A percentile compares a stretch with the other conserved stretches of the same genome.
Evolutionary conservation across 2,888 invertebrate species (phyloP).

Genomic region (Chymomyza caudatula): DNA sequence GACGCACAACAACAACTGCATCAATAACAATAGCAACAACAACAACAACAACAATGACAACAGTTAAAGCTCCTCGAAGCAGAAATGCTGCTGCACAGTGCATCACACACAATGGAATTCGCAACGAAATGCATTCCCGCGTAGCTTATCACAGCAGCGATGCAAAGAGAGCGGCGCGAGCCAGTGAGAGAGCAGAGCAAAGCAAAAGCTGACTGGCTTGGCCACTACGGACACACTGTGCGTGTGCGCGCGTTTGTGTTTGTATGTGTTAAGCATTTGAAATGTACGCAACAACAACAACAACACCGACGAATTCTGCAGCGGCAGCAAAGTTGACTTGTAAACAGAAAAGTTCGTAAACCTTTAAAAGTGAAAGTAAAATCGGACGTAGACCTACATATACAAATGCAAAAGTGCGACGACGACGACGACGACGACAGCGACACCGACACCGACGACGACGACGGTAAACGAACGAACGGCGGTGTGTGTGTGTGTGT

Average conservation of each 20-base stretch:
- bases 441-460: constrained; percentile 13
- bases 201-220: background rate
- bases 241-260: constrained; percentile 7
- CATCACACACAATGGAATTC: constrained; percentile 9
- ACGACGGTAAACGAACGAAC: background rate
- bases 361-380: constrained; percentile 79
- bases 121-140: background rate
- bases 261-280: constrained; percentile 50
- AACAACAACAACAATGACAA: constrained; percentile 16
- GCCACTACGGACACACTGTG: background rate
- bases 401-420: constrained; percentile 59
- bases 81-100: constrained; percentile 19
- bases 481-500: constrained; percentile 3
- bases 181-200: background rate
- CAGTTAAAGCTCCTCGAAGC: constrained; percentile 14
- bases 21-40: background rate
- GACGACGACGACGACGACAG: constrained; percentile 21
- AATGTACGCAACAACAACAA: constrained; percentile 16
- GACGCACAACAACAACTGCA: constrained; percentile 17
- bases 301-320: background rate
- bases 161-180: constrained; percentile 11
- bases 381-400: constrained; percentile 79
- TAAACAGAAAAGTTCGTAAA: constrained; percentile 78
- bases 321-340: constrained; percentile 49
- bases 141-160: constrained; percentile 25